phyloP scores from a whole-genome alignment of 1,140 invertebrate species.

The Periplaneta americana region DNA sequence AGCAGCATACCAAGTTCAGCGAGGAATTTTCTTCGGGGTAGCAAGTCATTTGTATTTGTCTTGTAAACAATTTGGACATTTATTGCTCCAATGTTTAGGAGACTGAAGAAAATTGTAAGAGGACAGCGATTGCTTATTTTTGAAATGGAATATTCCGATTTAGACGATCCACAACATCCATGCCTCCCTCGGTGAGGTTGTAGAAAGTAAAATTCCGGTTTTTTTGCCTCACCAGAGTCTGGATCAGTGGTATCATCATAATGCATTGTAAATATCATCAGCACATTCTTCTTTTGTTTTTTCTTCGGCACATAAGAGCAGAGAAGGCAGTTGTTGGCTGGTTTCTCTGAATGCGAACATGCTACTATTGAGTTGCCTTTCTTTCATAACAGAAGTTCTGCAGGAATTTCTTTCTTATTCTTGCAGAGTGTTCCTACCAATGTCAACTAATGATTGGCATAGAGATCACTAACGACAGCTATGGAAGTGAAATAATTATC shows the following conservation, averaged over 20 bases:
- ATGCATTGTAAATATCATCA: not conserved
- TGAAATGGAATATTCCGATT: not conserved
- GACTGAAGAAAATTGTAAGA: conserved; percentile 28
- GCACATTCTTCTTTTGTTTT: not conserved
- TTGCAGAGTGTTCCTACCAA: conserved; percentile 33
- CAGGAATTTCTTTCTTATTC: conserved; percentile 34
- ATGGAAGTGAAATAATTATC: conserved; percentile 5
- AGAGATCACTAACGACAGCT: not conserved
- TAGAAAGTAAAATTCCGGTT: conserved; percentile 26
- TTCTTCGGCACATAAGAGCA: not conserved
- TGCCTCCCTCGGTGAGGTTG: conserved; percentile 25
- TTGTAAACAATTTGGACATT: conserved; percentile 24
- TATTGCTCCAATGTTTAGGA: conserved; percentile 31
- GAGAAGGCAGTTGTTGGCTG: not conserved
- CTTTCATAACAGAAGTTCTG: conserved; percentile 5
- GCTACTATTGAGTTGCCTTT: not conserved
- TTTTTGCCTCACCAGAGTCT: conserved; percentile 2
- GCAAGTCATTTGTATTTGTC: not conserved
- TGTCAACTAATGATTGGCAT: conserved; percentile 1
- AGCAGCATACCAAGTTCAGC: not conserved
- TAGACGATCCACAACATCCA: conserved; percentile 22
- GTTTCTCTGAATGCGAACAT: not conserved
- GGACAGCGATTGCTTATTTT: conserved; percentile 26
- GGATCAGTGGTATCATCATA: not conserved
- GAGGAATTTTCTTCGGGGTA: not conserved